A percentile compares a stretch with the other conserved stretches of the same genome.
Conservation (phyloP, 2,113 vertebrate species). For the Neodon shergylaensis region DNA sequence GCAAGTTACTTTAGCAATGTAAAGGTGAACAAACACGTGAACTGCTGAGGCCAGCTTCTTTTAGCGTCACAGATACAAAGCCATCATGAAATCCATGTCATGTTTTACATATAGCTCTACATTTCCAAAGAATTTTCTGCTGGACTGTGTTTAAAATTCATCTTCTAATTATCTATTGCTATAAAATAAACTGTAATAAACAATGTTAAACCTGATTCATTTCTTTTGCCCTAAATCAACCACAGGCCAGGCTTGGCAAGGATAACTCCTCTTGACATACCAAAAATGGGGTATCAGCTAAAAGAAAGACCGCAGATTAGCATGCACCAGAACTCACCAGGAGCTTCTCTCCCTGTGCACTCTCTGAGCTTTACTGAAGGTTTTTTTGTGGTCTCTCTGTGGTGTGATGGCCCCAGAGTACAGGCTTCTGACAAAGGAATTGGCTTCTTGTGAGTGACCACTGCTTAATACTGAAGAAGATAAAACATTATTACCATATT, state of each 20-base stretch:
- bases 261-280: background rate
- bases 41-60: background rate
- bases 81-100: background rate
- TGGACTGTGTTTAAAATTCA: slow-evolving; percentile 5
- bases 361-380: background rate
- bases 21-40: background rate
- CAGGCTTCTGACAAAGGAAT: background rate
- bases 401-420: background rate
- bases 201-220: background rate
- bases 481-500: background rate
- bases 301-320: background rate
- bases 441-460: background rate
- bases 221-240: background rate
- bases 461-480: background rate
- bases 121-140: background rate
- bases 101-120: background rate
- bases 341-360: background rate
- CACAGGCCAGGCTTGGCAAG: background rate
- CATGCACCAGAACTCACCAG: background rate
- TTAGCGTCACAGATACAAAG: background rate
- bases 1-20: background rate
- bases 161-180: background rate
- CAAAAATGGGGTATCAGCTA: background rate
- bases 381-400: background rate
- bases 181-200: background rate